phyloP scores from a whole-genome alignment of 2,113 vertebrate species.

The Rhinoptilus africanus region DNA sequence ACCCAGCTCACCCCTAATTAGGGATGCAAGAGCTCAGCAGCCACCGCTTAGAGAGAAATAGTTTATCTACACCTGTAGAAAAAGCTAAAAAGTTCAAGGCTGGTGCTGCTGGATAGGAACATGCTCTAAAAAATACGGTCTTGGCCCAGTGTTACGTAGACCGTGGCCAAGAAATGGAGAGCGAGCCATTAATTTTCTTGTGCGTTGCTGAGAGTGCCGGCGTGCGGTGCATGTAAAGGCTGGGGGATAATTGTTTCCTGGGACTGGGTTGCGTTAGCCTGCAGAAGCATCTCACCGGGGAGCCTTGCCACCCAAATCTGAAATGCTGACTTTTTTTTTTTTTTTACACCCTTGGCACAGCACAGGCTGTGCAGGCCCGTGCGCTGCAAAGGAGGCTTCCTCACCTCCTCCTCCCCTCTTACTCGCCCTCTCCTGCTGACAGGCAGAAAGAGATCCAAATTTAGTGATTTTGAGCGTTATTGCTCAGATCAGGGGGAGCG shows the following conservation, averaged over 20 bases:
- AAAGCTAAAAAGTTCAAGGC: not conserved
- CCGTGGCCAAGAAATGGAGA: not conserved
- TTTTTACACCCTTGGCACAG: not conserved
- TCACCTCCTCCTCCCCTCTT: not conserved
- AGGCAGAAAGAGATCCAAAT: not conserved
- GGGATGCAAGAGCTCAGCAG: not conserved
- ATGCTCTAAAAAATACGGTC: not conserved
- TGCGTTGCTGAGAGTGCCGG: not conserved
- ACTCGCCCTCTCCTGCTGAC: not conserved
- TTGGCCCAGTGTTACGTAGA: not conserved
- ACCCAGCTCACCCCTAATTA: not conserved
- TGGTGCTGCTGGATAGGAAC: not conserved
- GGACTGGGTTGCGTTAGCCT: not conserved
- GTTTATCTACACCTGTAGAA: not conserved
- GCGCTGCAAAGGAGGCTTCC: not conserved
- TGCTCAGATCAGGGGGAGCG: not conserved
- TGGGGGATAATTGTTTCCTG: not conserved
- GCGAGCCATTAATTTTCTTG: not conserved
- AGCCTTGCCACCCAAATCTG: not conserved
- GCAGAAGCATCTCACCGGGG: accelerated
- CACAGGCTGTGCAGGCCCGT: not conserved
- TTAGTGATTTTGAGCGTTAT: not conserved
- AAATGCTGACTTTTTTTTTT: not conserved
- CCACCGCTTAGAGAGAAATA: not conserved
- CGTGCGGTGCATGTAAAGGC: not conserved